phyloP scores from a whole-genome alignment of 2,113 vertebrate genomes.

The Rousettus leschenaultii region DNA sequence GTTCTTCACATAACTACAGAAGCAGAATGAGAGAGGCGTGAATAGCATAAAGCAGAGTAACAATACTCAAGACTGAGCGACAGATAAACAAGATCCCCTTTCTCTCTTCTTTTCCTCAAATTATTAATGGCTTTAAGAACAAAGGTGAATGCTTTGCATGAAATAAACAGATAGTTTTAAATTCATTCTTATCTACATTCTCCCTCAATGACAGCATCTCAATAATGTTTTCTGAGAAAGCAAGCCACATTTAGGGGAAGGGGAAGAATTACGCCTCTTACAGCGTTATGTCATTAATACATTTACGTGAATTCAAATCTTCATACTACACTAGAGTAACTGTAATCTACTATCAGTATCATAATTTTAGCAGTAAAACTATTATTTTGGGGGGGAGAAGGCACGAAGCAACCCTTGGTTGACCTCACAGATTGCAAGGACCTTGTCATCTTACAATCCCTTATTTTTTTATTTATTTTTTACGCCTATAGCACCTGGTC shows the following conservation, averaged over 20 bases:
- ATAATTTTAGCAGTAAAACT: background rate
- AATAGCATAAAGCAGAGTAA: constrained; percentile 28
- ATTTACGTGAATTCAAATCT: background rate
- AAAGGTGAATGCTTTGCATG: background rate
- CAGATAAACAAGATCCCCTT: background rate
- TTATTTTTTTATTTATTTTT: no score
- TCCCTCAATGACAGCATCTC: background rate
- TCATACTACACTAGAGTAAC: background rate
- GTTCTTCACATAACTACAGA: constrained; percentile 94
- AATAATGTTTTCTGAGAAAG: background rate
- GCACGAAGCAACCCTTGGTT: no score
- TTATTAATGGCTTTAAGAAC: background rate
- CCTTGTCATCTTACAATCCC: no score
- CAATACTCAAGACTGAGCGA: background rate
- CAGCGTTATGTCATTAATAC: background rate
- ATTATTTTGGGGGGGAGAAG: background rate
- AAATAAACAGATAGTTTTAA: background rate
- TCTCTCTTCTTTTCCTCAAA: background rate
- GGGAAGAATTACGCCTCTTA: background rate
- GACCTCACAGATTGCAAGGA: no score
- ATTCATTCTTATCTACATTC: background rate
- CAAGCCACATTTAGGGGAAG: background rate
- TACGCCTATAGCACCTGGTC: no score
- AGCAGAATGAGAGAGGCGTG: constrained; percentile 44
- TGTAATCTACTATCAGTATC: background rate